These are phyloP conservation scores for Bombyx huttoni DNA, from an alignment of 2,888 invertebrate species.

Conservation along the genomic window DNA sequence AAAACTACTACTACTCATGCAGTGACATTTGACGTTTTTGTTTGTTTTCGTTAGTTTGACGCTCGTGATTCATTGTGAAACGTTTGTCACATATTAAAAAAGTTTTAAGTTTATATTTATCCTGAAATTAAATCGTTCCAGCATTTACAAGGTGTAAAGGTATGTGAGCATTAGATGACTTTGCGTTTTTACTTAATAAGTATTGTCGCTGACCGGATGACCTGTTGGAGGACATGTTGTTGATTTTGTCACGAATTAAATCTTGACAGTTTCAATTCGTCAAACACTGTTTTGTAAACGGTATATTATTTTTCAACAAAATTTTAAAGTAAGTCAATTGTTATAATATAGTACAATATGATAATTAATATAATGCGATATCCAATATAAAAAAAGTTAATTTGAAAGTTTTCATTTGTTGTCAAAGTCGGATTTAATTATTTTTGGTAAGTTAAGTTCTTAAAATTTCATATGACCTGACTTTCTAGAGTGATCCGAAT, in stretches of 20 bases:
- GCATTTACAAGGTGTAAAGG: not conserved
- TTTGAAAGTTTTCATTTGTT: slow-evolving; percentile 39
- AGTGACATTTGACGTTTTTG: not conserved
- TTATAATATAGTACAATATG: slow-evolving; percentile 47
- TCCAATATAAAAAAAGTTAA: slow-evolving; percentile 3
- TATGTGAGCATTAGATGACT: slow-evolving; percentile 4
- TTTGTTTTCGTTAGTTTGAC: slow-evolving; percentile 7
- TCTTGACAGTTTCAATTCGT: slow-evolving; percentile 61
- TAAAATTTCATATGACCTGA: not conserved
- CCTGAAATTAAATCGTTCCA: not conserved
- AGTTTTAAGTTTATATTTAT: not conserved
- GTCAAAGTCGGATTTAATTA: slow-evolving; percentile 8
- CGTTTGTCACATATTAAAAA: not conserved
- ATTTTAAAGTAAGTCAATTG: slow-evolving; percentile 49
- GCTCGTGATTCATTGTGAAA: not conserved
- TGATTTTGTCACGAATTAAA: slow-evolving; percentile 59
- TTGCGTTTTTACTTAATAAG: not conserved
- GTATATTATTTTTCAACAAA: slow-evolving; percentile 36
- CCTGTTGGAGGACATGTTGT: slow-evolving; percentile 56
- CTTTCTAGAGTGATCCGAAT: not conserved
- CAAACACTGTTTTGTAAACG: slow-evolving; percentile 59
- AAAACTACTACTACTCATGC: too few species aligned
- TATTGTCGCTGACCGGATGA: slow-evolving; percentile 41
- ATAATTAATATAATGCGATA: slow-evolving; percentile 51
- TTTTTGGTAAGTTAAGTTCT: not conserved